Evolutionary conservation across 2,888 invertebrate genomes (phyloP), one percentile per base, ranked within the genome.

Genomic region (Notocelia uddmanniana): DNA sequence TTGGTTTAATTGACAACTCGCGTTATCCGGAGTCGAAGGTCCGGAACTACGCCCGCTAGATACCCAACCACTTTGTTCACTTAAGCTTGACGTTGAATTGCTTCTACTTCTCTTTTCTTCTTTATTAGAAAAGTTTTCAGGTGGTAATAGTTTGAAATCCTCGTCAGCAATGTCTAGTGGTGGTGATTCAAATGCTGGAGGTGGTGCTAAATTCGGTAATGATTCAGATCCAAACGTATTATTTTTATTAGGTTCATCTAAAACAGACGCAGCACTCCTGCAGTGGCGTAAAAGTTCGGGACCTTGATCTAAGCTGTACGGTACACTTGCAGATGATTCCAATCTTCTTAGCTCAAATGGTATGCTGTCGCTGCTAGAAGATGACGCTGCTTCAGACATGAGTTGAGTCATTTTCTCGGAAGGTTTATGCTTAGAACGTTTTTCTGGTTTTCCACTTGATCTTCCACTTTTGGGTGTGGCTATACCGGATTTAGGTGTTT

Each of bases 11-110:
- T 90, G 94, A 91, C 87, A 91, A 87, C 89, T 94, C 67, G 88
- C 90, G 81, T 91, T 90, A 81, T 95, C 95, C 5, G 95, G 95
- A 67, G 95, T 94, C 0, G 95, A 95, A n/a, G 94, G 94, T 21
- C 94, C 94, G 64, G 96, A 95, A 81, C 95, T 96, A 55, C 95
- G 94, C 57, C 96, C 95, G 79, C 97, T 97, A 37, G 97, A 97
- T 0, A 97, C 97, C 97, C 97, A 98, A 0, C 97, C 97, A 82
- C 97, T 97, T 87, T 97, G 97, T 86, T 97, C 97, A 80, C 97
- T 97, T 74, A 96, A 89, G 73, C 96, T 95, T 18, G 96, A 95
- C 0, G 96, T 96, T 10, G 96, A 95, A 77, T 91, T 94, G 70
- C 94, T 95, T 81, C 87, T 88, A 73, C 87, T 89, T 37, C 79